Conservation (phyloP, 2,113 vertebrate species). For the Lophura nycthemera region DNA sequence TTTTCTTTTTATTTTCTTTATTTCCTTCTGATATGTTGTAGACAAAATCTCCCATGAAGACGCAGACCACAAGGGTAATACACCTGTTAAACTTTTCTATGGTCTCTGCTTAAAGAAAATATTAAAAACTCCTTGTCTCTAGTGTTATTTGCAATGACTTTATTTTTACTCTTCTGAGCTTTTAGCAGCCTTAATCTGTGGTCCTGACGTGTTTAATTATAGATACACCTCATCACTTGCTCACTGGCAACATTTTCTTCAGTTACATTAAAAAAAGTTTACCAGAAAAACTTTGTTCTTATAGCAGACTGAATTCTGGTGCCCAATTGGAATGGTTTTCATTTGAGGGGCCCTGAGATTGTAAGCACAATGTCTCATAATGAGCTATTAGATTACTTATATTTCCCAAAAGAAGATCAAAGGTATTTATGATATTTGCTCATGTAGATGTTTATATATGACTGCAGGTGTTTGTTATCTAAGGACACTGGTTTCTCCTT, state of each 20-base stretch:
- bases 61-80: not conserved
- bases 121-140: not conserved
- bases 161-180: not conserved
- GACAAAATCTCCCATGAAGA: not conserved
- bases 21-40: not conserved
- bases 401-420: not conserved
- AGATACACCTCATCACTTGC: slow-evolving; percentile 3
- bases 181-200: not conserved
- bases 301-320: not conserved
- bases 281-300: not conserved
- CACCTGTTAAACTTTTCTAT: not conserved
- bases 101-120: not conserved
- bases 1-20: not conserved
- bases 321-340: not conserved
- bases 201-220: not conserved
- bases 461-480: not conserved
- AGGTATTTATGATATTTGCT: slow-evolving; percentile 20
- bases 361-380: not conserved
- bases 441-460: not conserved
- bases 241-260: slow-evolving; percentile 10
- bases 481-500: not conserved
- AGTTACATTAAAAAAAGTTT: not conserved
- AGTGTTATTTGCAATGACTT: not conserved
- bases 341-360: not conserved
- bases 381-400: not conserved